Evolutionary conservation across 2,113 vertebrate genomes (phyloP), one percentile per base, ranked within the genome.

Genomic region (Triplophysa dalaica): DNA sequence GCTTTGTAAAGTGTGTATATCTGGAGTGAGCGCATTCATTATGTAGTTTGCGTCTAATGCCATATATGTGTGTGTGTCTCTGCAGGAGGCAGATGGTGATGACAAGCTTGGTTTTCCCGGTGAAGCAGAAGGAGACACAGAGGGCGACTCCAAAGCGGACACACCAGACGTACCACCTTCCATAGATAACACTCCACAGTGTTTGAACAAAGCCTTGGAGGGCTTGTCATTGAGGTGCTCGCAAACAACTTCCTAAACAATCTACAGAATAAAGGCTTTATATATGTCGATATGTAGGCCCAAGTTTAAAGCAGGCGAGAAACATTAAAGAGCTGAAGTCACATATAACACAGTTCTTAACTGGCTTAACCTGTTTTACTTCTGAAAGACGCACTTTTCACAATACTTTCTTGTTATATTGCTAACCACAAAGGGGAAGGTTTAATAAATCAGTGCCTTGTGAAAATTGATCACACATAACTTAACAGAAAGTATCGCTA

Each of bases 201-300:
- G 95, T 87, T 94, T 99, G 82, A 96, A 95, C 91, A 98, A 89
- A 85, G 96, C 95, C 72, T 91, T 99, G 68, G 95, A 97, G 85
- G 98, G 98, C 50, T 92, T 99, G 67, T 96, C 96, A 45, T 95
- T 96, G 84, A 98, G 97, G 98, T 99, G 94, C 62, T 43, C 38
- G 21, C 29, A 26, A 75, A 6, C 58, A 62, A 48, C 58, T 62
- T 22, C 72, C 41, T 17, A n/a, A 48, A 43, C 72, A 13, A 16
- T 74, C 10, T 6, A 29, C 10, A 11, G 43, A 11, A 2, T 8
- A 12, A 38, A 16, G 7, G 70, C 70, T 21, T 56, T 73, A 17
- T 19, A 19, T 22, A 22, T 24, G 52, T 16, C 52, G 7, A 4
- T 56, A 54, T 16, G 52, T 17, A 70, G 54, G 13, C n/a, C 54